Base-by-base conservation (phyloP, 2,888 invertebrate genomes). In the Rhagonycha lutea region DNA sequence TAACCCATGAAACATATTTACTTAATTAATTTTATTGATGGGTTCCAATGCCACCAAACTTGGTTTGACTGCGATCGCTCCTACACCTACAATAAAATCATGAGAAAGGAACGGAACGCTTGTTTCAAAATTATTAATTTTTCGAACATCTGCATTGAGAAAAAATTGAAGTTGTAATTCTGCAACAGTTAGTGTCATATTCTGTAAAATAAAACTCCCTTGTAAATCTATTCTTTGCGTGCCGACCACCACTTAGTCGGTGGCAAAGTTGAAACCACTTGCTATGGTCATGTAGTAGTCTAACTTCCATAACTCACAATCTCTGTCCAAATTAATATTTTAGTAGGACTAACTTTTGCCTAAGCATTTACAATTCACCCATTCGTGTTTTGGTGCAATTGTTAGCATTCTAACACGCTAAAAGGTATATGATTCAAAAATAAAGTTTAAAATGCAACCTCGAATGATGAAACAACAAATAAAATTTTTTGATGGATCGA, bases 291-390 rank as follows among this genome's bases (percentile, higher is more conserved):
- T 85, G 83, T 84, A 79, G 80, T 78, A 76, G 77, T 81, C 82
- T 81, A 79, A 80, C 83, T 83, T 83, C 84, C 85, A 86, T 86
- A 86, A 86, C 85, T 86, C 85, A 86, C 86, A 86, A 86, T 86
- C 86, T 85, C 84, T 85, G 84, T 84, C 81, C 81, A 80, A 81
- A 83, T 86, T 83, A 86, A 86, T 86, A 84, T 84, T 86, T 86
- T 78, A 85, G 79, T 29, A 75, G 76, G 71, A 65, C 73, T 72
- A 70, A 75, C 69, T 75, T 77, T 73, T 75, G 76, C 76, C 73
- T 78, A 70, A 69, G 67, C 75, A 67, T 76, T 73, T 75, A 65
- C 75, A 71, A 62, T 69, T 68, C 74, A 69, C 74, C 65, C 68
- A 74, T 76, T 74, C 74, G 72, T 77, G 74, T 70, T 71, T 68